These are phyloP conservation scores for Andrena fulva DNA, from an alignment of 2,888 invertebrate genomes.

Conservation along the genomic window DNA sequence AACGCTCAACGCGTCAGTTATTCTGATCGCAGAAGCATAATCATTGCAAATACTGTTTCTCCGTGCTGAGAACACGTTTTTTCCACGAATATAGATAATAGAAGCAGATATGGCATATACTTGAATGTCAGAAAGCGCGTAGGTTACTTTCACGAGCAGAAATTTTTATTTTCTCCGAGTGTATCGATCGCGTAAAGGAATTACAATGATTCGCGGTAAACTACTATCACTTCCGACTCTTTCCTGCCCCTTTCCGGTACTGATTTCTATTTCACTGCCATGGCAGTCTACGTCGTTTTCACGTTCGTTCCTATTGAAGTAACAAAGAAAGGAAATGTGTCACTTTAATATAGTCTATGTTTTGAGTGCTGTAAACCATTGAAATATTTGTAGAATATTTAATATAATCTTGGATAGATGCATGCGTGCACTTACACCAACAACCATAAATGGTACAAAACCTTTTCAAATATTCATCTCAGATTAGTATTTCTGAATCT, in stretches of 20 bases:
- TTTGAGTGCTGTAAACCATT: too few relatives aligned
- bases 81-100: background rate
- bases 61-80: background rate
- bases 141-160: slow-evolving; percentile 41
- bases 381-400: too few relatives aligned
- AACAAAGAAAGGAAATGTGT: background rate
- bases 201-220: slow-evolving; percentile 56
- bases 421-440: too few relatives aligned
- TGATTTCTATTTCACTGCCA: slow-evolving; percentile 77
- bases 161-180: slow-evolving; percentile 24
- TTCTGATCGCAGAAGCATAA: background rate
- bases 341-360: too few relatives aligned
- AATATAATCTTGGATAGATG: too few relatives aligned
- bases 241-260: slow-evolving; percentile 74
- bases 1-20: background rate
- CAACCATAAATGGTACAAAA: background rate
- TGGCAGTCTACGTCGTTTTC: slow-evolving; percentile 36
- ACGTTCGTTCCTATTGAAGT: background rate
- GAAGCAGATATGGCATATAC: background rate
- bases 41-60: background rate
- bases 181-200: slow-evolving; percentile 40
- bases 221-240: slow-evolving; percentile 72
- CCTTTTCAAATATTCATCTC: slow-evolving; percentile 1
- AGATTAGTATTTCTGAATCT: background rate
- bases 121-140: background rate